Evolutionary conservation across 2,797 vertebrate genomes (phyloP).

Genomic region (Pristis pectinata): DNA sequence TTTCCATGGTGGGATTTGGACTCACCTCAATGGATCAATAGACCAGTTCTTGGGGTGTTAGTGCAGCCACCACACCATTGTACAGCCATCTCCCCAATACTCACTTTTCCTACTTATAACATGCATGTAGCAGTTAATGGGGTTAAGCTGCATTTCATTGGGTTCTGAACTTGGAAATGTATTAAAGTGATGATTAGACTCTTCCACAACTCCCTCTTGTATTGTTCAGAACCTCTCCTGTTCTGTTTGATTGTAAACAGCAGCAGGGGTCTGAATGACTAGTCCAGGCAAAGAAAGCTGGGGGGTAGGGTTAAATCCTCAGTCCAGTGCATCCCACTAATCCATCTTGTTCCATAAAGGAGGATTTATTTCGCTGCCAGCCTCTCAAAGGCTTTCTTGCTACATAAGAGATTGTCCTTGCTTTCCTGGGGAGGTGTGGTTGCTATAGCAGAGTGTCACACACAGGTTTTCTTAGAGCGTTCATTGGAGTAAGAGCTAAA

Average conservation of each 20-base stretch:
- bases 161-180: constrained; percentile 89
- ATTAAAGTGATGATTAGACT: constrained; percentile 94
- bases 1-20: no score
- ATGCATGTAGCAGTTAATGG: background rate
- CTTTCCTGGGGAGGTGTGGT: constrained; percentile 88
- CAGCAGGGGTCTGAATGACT: constrained; percentile 83
- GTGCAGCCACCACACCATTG: no score
- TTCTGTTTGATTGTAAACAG: constrained; percentile 84
- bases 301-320: constrained; percentile 78
- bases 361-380: constrained; percentile 90
- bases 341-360: constrained; percentile 92
- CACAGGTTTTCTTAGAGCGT: constrained; percentile 80
- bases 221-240: constrained; percentile 70
- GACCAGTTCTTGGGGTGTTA: no score
- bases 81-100: no score
- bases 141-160: constrained; percentile 60
- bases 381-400: constrained; percentile 80
- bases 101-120: background rate
- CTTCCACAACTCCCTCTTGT: constrained; percentile 84
- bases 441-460: constrained; percentile 91
- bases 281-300: constrained; percentile 70
- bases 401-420: constrained; percentile 78
- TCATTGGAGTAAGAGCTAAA: constrained; percentile 39
- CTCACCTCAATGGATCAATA: no score
- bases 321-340: constrained; percentile 86